Conservation (phyloP, 2,888 invertebrate species). For the Theretra japonica region DNA sequence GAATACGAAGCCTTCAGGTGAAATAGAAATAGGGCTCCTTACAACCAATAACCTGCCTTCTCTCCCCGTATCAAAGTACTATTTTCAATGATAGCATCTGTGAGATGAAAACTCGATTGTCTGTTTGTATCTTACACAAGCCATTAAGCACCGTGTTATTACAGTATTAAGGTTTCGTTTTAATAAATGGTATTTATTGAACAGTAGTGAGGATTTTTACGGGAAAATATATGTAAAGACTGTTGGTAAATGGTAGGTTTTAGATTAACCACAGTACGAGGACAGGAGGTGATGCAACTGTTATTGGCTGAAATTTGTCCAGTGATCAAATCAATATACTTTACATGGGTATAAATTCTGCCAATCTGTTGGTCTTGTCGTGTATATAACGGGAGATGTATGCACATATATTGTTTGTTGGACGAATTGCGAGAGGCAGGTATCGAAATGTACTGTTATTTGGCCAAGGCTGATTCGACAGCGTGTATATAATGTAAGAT, state of each 20-base stretch:
- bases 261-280: not conserved
- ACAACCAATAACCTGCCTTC: not conserved
- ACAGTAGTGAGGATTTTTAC: not conserved
- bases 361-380: not conserved
- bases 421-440: not conserved
- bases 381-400: not conserved
- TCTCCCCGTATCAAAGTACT: not conserved
- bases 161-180: not conserved
- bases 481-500: not conserved
- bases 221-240: constrained; percentile 9
- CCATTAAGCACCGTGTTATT: not conserved
- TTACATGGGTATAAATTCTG: not conserved
- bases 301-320: not conserved
- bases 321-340: not conserved
- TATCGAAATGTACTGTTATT: not conserved
- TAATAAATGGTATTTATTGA: not conserved
- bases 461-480: not conserved
- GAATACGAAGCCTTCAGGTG: constrained; percentile 8
- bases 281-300: not conserved
- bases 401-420: not conserved
- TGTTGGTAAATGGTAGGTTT: constrained; percentile 8
- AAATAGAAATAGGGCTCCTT: not conserved
- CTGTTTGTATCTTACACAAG: not conserved
- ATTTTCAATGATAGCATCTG: not conserved
- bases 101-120: not conserved